A percentile compares a stretch with the other conserved stretches of the same genome.
Evolutionary conservation across 2,113 vertebrate genomes (phyloP).

Genomic region (Zingel zingel): DNA sequence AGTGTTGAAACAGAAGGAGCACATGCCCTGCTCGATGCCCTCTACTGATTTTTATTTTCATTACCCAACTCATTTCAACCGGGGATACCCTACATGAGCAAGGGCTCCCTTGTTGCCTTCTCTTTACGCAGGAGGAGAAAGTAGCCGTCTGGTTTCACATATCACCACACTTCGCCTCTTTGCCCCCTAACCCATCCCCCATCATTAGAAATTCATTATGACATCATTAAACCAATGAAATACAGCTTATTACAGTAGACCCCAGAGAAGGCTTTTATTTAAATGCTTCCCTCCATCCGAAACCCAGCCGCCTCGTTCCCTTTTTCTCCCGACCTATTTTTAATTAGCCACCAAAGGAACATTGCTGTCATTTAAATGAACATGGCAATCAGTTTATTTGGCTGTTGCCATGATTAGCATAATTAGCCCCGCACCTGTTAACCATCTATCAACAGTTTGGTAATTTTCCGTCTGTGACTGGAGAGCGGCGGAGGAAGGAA

Average conservation of each 20-base stretch:
- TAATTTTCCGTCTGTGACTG: constrained; percentile 73
- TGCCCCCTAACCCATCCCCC: constrained; percentile 62
- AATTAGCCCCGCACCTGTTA: constrained; percentile 84
- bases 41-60: constrained; percentile 63
- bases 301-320: constrained; percentile 64
- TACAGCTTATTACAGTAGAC: constrained; percentile 77
- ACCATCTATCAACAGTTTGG: constrained; percentile 79
- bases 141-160: constrained; percentile 3
- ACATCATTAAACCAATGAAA: constrained; percentile 82
- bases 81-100: constrained; percentile 13
- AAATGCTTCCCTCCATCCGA: constrained; percentile 72
- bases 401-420: constrained; percentile 81
- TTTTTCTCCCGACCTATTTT: constrained; percentile 64
- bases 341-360: constrained; percentile 84
- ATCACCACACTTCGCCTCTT: constrained; percentile 18
- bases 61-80: constrained; percentile 39
- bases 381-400: constrained; percentile 85
- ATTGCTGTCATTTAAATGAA: constrained; percentile 84
- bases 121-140: not conserved
- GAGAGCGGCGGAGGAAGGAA: constrained; percentile 58
- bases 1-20: constrained; percentile 61
- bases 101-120: constrained; percentile 33
- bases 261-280: constrained; percentile 78
- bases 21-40: constrained; percentile 46
- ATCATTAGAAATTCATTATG: constrained; percentile 83